A percentile compares a stretch with the other conserved stretches of the same genome.
Evolutionary conservation across 2,888 invertebrate genomes (phyloP).

Genomic region (Nephrocerus scutellatus): DNA sequence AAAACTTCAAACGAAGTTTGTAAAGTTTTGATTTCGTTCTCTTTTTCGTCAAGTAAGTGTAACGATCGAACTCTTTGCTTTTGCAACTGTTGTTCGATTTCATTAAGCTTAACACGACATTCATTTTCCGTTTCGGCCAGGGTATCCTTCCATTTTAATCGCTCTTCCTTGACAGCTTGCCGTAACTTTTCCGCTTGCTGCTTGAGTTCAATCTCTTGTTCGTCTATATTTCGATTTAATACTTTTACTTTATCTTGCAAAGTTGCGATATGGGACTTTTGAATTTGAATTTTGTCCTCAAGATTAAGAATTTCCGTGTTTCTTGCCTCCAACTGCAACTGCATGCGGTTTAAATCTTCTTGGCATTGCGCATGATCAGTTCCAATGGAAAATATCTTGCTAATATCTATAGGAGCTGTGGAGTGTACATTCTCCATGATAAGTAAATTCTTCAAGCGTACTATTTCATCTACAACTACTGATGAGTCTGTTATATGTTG

Average conservation of each 20-base stretch:
- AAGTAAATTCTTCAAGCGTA: constrained; percentile 56
- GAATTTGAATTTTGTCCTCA: constrained; percentile 37
- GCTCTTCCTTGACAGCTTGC: constrained; percentile 47
- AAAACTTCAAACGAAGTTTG: constrained; percentile 54
- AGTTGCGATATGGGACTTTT: constrained; percentile 57
- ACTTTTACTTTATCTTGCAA: constrained; percentile 62
- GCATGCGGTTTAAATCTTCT: constrained; percentile 58
- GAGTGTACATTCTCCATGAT: constrained; percentile 55
- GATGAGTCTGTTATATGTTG: constrained; percentile 50
- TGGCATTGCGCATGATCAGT: constrained; percentile 53
- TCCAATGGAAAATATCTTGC: constrained; percentile 49
- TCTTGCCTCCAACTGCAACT: constrained; percentile 58
- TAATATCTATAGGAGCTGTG: constrained; percentile 56
- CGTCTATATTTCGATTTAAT: constrained; percentile 56
- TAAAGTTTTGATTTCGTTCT: constrained; percentile 60
- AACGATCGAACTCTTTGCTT: constrained; percentile 77
- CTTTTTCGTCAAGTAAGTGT: constrained; percentile 71
- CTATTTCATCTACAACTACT: constrained; percentile 58
- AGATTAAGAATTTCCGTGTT: constrained; percentile 38
- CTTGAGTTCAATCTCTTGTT: constrained; percentile 58
- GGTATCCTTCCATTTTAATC: constrained; percentile 38
- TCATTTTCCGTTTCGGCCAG: constrained; percentile 48
- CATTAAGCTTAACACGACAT: constrained; percentile 50
- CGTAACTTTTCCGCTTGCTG: constrained; percentile 54
- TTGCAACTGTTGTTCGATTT: constrained; percentile 64